A percentile compares a stretch with the other conserved stretches of the same genome.
Evolutionary conservation across 2,888 invertebrate genomes (phyloP).

Genomic region (Thymelicus sylvestris): DNA sequence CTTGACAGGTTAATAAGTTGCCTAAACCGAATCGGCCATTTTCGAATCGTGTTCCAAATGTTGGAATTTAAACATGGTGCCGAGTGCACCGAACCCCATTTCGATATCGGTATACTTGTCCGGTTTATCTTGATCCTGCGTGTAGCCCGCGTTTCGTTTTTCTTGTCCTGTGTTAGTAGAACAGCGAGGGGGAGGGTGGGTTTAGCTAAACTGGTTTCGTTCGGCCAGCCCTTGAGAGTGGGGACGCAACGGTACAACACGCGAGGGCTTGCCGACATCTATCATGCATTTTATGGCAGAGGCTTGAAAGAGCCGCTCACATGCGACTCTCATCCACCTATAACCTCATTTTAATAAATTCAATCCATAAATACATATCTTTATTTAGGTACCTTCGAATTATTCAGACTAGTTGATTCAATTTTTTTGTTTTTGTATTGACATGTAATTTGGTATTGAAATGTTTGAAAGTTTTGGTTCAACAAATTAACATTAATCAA

Average conservation of each 20-base stretch:
- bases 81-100: conserved; percentile 78
- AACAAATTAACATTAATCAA: too few relatives aligned
- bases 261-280: conserved; percentile 79
- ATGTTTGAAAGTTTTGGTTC: background rate
- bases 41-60: conserved; percentile 65
- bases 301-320: conserved; percentile 74
- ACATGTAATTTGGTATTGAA: background rate
- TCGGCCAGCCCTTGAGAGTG: conserved; percentile 73
- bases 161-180: conserved; percentile 46
- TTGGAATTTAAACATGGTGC: conserved; percentile 78
- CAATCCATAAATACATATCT: conserved; percentile 30
- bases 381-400: conserved; percentile 14
- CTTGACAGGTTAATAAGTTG: conserved; percentile 37
- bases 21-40: conserved; percentile 64
- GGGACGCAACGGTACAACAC: conserved; percentile 77
- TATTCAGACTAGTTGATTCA: background rate
- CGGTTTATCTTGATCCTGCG: conserved; percentile 58
- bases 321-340: conserved; percentile 67
- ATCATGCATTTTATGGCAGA: conserved; percentile 80
- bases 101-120: conserved; percentile 65
- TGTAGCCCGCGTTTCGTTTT: conserved; percentile 50
- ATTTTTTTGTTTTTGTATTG: background rate
- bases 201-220: conserved; percentile 58
- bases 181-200: conserved; percentile 53
- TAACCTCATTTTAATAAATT: conserved; percentile 45